phyloP scores from a whole-genome alignment of 2,888 invertebrate species.

The Aromia moschata region DNA sequence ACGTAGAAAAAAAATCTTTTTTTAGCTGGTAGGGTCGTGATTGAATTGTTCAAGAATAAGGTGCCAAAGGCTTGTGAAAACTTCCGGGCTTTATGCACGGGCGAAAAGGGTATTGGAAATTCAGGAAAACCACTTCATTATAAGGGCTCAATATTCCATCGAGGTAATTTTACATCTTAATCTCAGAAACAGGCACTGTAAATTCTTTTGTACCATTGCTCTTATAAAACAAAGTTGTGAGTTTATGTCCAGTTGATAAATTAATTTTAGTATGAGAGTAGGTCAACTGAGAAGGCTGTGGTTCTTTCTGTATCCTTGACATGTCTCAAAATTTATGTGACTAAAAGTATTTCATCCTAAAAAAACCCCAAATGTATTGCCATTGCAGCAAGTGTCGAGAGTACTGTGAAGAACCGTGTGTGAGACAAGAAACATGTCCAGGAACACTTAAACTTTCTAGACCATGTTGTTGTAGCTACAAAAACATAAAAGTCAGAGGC shows the following conservation, averaged over 20 bases:
- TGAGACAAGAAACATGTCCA: neutral
- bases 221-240: no score
- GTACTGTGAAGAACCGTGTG: neutral
- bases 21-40: constrained; percentile 82
- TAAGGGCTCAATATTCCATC: constrained; percentile 84
- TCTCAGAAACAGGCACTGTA: no score
- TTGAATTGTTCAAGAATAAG: constrained; percentile 84
- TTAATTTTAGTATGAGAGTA: neutral
- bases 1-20: no score
- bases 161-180: constrained; percentile 65
- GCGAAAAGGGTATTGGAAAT: constrained; percentile 81
- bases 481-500: constrained; percentile 45
- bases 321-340: constrained; percentile 2
- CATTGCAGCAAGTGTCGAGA: neutral
- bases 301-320: neutral
- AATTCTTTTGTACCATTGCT: no score
- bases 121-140: constrained; percentile 82
- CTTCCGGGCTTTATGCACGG: constrained; percentile 91
- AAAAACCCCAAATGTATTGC: neutral
- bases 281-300: constrained; percentile 1
- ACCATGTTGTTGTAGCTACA: constrained; percentile 30
- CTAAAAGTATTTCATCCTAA: neutral
- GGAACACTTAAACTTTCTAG: neutral
- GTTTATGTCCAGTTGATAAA: no score
- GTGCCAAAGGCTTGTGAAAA: constrained; percentile 92